Conservation (phyloP, 1,140 invertebrate species). For the Panulirus ornatus region DNA sequence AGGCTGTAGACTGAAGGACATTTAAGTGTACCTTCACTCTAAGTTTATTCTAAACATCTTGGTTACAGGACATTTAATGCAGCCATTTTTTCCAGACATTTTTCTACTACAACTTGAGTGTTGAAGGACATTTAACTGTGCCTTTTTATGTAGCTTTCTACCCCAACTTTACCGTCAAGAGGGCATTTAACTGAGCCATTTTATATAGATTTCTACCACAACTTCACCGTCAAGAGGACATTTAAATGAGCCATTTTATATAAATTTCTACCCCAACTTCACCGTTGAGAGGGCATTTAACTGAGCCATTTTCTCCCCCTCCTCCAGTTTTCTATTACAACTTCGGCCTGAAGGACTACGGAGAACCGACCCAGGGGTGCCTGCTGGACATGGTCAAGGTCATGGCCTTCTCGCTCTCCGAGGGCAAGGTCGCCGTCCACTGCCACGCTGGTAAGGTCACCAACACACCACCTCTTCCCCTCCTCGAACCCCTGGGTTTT, state of each 20-base stretch:
- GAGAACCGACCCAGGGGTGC: conserved; percentile 85
- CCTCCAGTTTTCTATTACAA: conserved; percentile 90
- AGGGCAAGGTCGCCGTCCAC: conserved; percentile 92
- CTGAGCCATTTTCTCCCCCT: conserved; percentile 55
- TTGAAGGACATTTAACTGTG: no score
- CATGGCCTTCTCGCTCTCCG: conserved; percentile 86
- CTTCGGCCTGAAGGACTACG: conserved; percentile 91
- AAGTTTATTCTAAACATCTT: no score
- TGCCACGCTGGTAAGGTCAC: conserved; percentile 88
- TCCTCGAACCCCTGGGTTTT: no score
- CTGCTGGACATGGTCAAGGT: conserved; percentile 93
- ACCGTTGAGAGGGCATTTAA: not conserved
- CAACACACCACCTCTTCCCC: no score
- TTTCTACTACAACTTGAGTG: not conserved
- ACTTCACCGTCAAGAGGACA: not conserved
- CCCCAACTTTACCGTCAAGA: no score
- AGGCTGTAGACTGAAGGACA: no score
- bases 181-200: no score
- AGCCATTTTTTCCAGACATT: not conserved
- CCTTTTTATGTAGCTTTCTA: no score
- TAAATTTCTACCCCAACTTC: not conserved
- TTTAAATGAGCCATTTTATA: no score
- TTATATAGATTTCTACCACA: not conserved
- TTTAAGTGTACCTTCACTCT: no score
- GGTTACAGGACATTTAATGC: no score